Conservation (phyloP, 2,113 vertebrate species). For the Oriolus oriolus region DNA sequence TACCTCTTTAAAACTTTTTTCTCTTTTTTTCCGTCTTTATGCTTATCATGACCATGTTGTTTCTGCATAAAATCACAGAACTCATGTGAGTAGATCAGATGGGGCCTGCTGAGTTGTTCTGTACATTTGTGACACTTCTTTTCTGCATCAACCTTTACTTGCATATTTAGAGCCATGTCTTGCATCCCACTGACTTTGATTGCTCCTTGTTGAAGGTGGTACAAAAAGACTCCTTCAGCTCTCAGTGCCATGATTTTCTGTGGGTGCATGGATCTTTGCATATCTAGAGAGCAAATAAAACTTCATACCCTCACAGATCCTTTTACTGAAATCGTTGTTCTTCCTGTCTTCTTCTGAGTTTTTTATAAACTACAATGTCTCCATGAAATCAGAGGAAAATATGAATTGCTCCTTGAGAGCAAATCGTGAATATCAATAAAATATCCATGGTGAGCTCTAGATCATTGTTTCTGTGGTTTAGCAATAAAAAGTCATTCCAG, state of each 20-base stretch:
- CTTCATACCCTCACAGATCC: not conserved
- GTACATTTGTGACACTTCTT: not conserved
- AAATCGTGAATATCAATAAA: not conserved
- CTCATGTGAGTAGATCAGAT: not conserved
- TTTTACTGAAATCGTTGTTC: not conserved
- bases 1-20: not conserved
- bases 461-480: not conserved
- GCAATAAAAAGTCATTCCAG: not conserved
- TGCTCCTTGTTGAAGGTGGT: not conserved
- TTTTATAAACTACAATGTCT: not conserved
- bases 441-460: not conserved
- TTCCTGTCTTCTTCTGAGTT: not conserved
- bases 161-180: fast-evolving
- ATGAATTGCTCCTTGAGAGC: not conserved
- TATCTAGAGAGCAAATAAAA: not conserved
- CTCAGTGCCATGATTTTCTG: not conserved
- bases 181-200: not conserved
- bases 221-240: not conserved
- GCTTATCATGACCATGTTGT: not conserved
- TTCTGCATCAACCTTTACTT: not conserved
- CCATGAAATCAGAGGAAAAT: not conserved
- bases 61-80: not conserved
- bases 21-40: not conserved
- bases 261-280: not conserved
- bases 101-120: not conserved